Evolutionary conservation across 2,888 invertebrate genomes (phyloP).

Genomic region (Empis stercorea): DNA sequence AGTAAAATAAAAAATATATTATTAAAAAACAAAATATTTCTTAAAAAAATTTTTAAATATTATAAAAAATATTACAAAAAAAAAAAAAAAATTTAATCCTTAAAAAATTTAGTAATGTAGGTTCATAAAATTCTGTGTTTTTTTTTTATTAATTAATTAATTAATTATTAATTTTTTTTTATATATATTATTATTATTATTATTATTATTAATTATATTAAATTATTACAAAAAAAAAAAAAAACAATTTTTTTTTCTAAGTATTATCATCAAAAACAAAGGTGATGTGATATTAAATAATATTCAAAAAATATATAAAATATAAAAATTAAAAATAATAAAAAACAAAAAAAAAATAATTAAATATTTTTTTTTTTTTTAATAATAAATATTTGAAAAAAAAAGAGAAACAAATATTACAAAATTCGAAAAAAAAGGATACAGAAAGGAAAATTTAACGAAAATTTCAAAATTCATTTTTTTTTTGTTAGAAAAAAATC

Average conservation of each 20-base stretch:
- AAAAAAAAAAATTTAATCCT: too few relatives aligned
- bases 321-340: conserved; percentile 27
- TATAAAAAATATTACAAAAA: too few relatives aligned
- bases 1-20: too few relatives aligned
- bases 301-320: conserved; percentile 15
- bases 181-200: background rate
- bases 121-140: too few relatives aligned
- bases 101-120: conserved; percentile 1
- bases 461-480: too few relatives aligned
- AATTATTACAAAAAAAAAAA: background rate
- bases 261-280: conserved; percentile 27
- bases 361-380: conserved; percentile 10
- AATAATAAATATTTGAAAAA: conserved; percentile 8
- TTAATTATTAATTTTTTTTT: background rate
- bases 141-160: too few relatives aligned
- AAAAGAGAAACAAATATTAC: conserved; percentile 15
- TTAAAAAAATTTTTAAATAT: too few relatives aligned
- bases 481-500: too few relatives aligned
- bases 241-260: conserved; percentile 5
- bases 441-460: background rate
- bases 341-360: conserved; percentile 14
- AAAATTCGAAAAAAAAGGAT: conserved; percentile 9
- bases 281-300: conserved; percentile 34
- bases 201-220: background rate
- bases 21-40: too few relatives aligned